Conservation (phyloP, 2,113 vertebrate genomes). For the Excalfactoria chinensis region DNA sequence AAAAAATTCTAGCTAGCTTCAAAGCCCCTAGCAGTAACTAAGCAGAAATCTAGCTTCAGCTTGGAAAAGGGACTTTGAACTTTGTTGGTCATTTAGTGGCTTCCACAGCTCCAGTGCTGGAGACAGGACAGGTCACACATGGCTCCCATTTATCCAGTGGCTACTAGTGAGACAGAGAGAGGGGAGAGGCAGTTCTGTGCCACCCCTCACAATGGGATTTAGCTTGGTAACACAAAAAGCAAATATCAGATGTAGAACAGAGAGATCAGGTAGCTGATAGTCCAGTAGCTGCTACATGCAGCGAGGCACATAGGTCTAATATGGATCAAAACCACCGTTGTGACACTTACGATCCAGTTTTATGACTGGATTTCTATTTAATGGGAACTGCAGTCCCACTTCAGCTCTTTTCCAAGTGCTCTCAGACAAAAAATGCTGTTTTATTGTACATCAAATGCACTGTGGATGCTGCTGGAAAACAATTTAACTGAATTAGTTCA, state of each 20-base stretch:
- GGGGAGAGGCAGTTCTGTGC: neutral
- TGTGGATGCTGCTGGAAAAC: constrained; percentile 39
- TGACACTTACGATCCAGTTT: neutral
- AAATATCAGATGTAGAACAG: neutral
- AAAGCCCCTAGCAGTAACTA: neutral
- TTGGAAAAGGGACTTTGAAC: neutral
- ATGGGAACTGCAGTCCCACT: neutral
- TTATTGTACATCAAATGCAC: neutral
- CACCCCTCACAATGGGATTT: neutral
- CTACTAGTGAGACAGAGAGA: neutral
- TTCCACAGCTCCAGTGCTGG: neutral
- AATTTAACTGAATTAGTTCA: constrained; percentile 48
- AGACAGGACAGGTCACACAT: neutral
- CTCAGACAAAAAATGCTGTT: constrained; percentile 28
- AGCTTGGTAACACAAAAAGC: neutral
- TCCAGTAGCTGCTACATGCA: neutral
- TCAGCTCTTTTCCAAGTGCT: neutral
- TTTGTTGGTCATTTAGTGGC: neutral
- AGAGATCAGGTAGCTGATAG: neutral
- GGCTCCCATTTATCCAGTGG: neutral
- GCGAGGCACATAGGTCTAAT: neutral
- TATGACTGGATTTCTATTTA: neutral
- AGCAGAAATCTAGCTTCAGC: neutral
- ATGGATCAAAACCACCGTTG: neutral
- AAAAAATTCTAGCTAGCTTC: neutral